Base-by-base conservation (phyloP, 2,797 vertebrate species). In the Catharus ustulatus region DNA sequence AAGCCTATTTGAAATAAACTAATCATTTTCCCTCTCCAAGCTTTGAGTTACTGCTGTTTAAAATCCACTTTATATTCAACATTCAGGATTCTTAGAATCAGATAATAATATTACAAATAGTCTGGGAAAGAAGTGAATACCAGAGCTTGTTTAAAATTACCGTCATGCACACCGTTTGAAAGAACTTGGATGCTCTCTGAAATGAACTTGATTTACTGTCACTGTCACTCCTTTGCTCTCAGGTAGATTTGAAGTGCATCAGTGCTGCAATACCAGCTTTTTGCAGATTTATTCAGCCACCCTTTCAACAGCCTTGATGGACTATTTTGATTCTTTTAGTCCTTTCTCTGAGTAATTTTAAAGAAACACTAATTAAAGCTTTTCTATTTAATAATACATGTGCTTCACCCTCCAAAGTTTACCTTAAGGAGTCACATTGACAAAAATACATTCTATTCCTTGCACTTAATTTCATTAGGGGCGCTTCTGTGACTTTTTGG, bases 401-500 rank as follows among this genome's bases (percentile, higher is more conserved):
- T 48, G 16, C 64, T 91, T 95, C 90, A 83, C 67, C 92, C 91
- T 97, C 69, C 73, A 42, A 96, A 94, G 72, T 92, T 94, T 98
- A 91, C 92, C 96, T 97, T 94, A 81, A 97, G 96, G 94, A 78
- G 42, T 83, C 66, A 19, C 42, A 43, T 88, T 97, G 93, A 96
- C 87, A 95, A 97, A 97, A 97, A 80, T 81, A 94, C 92, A 87
- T 96, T 97, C 83, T 96, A 97, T 97, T 96, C 94, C 93, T 97
- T 97, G 96, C 49, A 76, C 93, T 97, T 97, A 97, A 97, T 97
- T 97, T 98, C 93, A 97, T 98, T 97, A 97, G 89, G 75, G 87
- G 89, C 85, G 95, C 84, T 98, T 96, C 86, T 94, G 79, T 97
- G 93, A 95, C 94, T 97, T 97, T 97, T 86, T 93, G 93, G 88